Conservation (phyloP, 2,888 invertebrate species). For the Pherbina coryleti region DNA sequence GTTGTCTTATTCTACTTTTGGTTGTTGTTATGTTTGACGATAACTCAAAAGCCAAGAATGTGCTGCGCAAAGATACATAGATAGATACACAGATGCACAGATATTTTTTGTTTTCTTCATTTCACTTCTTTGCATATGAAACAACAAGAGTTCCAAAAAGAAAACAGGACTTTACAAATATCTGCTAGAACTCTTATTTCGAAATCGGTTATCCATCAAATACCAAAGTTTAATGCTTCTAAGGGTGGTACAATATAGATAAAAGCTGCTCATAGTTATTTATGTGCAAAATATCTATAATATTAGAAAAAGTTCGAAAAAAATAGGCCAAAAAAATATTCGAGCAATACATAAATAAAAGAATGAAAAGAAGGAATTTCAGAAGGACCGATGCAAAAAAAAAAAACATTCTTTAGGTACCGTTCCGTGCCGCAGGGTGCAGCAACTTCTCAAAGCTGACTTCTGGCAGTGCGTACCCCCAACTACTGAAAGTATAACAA, state of each 20-base stretch:
- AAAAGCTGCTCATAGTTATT: not conserved
- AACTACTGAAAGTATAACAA: constrained; percentile 5
- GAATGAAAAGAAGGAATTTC: not conserved
- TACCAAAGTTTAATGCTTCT: not conserved
- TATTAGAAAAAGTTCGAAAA: not conserved
- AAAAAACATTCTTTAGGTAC: not conserved
- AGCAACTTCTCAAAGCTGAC: not conserved
- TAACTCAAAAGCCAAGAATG: constrained; percentile 8
- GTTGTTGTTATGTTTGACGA: not conserved
- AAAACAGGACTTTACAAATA: not conserved
- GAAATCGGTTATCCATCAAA: not conserved
- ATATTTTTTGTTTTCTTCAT: not conserved
- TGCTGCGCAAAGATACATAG: not conserved
- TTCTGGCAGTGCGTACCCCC: not conserved
- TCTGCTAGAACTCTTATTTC: not conserved
- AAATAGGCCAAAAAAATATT: not conserved
- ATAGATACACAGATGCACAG: constrained; percentile 8
- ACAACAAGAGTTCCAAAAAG: not conserved
- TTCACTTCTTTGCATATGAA: not conserved
- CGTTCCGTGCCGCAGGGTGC: not conserved
- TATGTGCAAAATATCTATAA: not conserved
- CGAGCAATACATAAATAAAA: no score
- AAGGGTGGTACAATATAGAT: constrained; percentile 10
- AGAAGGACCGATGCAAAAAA: not conserved
- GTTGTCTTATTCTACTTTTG: not conserved